These are phyloP conservation scores for Epinotia brunnichana DNA, from an alignment of 2,888 invertebrate genomes.

Conservation along the genomic window DNA sequence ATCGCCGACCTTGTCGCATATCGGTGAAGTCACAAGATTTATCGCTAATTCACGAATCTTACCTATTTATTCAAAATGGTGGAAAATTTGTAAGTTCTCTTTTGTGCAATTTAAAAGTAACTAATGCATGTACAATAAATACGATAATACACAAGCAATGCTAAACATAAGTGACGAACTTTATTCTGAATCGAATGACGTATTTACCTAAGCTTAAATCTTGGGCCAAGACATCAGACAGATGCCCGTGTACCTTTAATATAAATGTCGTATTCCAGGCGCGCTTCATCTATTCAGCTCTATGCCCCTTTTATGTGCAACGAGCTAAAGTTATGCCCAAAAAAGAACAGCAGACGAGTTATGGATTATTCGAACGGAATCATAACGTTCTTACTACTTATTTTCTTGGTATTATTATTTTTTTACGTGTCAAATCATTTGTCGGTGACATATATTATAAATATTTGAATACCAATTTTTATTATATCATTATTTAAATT, in stretches of 20 bases:
- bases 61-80: neutral
- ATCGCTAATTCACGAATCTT: neutral
- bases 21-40: neutral
- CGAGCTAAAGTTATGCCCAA: conserved; percentile 7
- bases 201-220: neutral
- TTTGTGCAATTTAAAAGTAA: too few relatives aligned
- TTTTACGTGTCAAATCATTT: neutral
- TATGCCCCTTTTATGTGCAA: conserved; percentile 17
- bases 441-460: too few relatives aligned
- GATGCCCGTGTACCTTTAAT: conserved; percentile 31
- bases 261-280: conserved; percentile 30
- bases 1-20: neutral
- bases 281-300: conserved; percentile 24
- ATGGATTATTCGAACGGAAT: neutral
- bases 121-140: too few relatives aligned
- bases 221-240: conserved; percentile 20
- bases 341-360: neutral
- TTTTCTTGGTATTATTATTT: neutral
- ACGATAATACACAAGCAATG: too few relatives aligned
- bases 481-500: too few relatives aligned
- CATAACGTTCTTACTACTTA: neutral
- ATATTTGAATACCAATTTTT: too few relatives aligned
- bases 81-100: neutral
- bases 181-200: too few relatives aligned
- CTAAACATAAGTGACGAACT: too few relatives aligned